Base-by-base conservation (phyloP, 2,888 invertebrate species). In the Hipparchia sbordonii region DNA sequence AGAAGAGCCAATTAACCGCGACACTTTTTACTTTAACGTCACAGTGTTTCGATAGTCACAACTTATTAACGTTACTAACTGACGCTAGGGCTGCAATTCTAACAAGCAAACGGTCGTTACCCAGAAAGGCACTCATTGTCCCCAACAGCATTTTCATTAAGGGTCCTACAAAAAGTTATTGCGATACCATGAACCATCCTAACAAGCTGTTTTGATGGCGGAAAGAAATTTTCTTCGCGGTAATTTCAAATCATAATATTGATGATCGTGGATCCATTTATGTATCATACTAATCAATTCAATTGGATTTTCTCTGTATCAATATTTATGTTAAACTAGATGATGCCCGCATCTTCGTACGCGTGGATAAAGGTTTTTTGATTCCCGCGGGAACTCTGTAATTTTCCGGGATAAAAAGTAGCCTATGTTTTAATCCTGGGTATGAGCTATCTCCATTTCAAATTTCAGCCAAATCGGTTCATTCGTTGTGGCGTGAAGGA, bases 131-230 rank as follows among this genome's bases (percentile, higher is more conserved):
- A 76, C 67, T 59, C 67, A 51, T 69, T 72, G 76, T 72, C 60
- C n/a, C 54, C 39, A 57, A 69, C 72, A 74, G 71, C 65, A 23
- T 72, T 76, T 76, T 74, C 76, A 76, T 76, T 73, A 76, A 71
- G 48, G 45, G 76, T 69, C 63, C 71, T 67, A 72, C 60, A 72
- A 74, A 74, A 76, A 76, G 72, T 73, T 73, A 72, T 63, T 33
- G 70, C 66, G 57, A 70, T 71, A 71, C 74, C 76, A 76, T 74
- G 69, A 72, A 60, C 61, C 63, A 51, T 62, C 62, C 67, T 72
- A 68, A 72, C 70, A 68, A 7, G 39, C 59, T 13, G 12, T 54
- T 12, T 57, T 60, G 65, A 61, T 76, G 65, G 70, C 23, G 57
- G 51, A n/a, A 56, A 67, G 57, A 66, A 70, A 54, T 72, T 67